A percentile compares a stretch with the other conserved stretches of the same genome.
Conservation (phyloP, 2,113 vertebrate species). For the Numida meleagris region DNA sequence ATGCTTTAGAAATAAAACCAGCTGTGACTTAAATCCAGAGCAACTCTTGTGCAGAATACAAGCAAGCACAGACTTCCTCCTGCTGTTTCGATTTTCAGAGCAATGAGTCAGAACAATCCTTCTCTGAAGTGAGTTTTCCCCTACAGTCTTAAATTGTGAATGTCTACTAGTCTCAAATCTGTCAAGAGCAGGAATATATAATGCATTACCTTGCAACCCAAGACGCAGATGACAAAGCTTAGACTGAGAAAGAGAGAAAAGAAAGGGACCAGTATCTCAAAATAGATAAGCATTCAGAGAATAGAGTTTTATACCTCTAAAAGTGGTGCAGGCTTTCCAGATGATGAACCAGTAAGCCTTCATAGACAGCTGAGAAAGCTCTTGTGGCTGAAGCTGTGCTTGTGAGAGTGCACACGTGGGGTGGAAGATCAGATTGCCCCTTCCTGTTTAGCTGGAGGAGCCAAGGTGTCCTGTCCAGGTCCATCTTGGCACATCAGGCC, state of each 20-base stretch:
- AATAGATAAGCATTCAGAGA: rapidly evolving
- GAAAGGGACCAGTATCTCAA: background rate
- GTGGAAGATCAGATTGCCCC: background rate
- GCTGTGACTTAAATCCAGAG: background rate
- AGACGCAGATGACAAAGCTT: background rate
- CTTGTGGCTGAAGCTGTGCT: rapidly evolving
- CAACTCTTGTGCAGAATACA: background rate
- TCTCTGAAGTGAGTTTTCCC: background rate
- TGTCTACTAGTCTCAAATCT: background rate
- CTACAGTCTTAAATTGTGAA: background rate
- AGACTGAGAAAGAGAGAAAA: background rate
- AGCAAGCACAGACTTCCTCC: background rate
- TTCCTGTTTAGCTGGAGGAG: background rate
- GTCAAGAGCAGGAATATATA: background rate
- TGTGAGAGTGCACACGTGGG: background rate
- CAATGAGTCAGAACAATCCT: background rate
- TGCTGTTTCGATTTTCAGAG: background rate
- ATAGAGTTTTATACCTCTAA: background rate
- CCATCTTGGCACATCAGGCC: background rate
- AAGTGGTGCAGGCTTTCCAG: background rate
- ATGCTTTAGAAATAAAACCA: background rate
- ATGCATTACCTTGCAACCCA: background rate
- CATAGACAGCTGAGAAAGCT: background rate
- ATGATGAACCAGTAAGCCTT: background rate
- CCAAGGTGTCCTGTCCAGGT: background rate